Percentiles rank a stretch among this genome's conserved stretches.
These are phyloP conservation scores for Apis mellifera DNA, from an alignment of 1,140 invertebrate genomes.

Conservation along the genomic window DNA sequence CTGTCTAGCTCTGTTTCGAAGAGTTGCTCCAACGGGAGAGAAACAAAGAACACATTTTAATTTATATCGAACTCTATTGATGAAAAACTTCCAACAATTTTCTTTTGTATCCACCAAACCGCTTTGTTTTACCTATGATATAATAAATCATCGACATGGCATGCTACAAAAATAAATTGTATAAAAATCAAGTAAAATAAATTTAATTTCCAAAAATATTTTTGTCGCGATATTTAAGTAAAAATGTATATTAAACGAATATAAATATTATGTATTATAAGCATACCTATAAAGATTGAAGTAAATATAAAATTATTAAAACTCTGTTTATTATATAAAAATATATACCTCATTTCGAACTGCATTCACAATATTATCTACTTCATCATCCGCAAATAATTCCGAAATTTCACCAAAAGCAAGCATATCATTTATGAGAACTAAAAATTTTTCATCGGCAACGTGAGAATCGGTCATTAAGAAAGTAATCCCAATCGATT, in stretches of 20 bases:
- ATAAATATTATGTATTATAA: too few relatives aligned
- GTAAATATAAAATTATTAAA: not conserved
- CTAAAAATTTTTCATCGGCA: slow-evolving; percentile 94
- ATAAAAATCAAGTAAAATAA: not conserved
- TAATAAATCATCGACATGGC: not conserved
- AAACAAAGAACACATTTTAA: slow-evolving; percentile 93
- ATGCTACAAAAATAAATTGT: not conserved
- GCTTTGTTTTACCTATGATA: slow-evolving; percentile 84
- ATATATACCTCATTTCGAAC: slow-evolving; percentile 90
- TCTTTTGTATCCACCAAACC: slow-evolving; percentile 94
- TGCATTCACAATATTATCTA: slow-evolving; percentile 92
- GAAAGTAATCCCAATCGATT: slow-evolving; percentile 93
- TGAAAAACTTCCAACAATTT: slow-evolving; percentile 98
- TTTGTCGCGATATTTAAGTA: too few relatives aligned
- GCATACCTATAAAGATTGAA: too few relatives aligned
- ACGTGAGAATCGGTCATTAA: slow-evolving; percentile 97
- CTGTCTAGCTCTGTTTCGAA: slow-evolving; percentile 92
- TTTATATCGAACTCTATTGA: slow-evolving; percentile 90
- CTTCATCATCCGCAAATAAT: slow-evolving; percentile 94
- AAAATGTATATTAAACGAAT: too few relatives aligned
- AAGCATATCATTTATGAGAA: slow-evolving; percentile 96
- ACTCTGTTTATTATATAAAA: not conserved
- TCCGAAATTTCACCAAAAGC: slow-evolving; percentile 97
- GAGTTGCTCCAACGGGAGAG: slow-evolving; percentile 93
- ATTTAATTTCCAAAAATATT: not conserved